phyloP scores from a whole-genome alignment of 2,888 invertebrate genomes.

The Limenitis camilla region DNA sequence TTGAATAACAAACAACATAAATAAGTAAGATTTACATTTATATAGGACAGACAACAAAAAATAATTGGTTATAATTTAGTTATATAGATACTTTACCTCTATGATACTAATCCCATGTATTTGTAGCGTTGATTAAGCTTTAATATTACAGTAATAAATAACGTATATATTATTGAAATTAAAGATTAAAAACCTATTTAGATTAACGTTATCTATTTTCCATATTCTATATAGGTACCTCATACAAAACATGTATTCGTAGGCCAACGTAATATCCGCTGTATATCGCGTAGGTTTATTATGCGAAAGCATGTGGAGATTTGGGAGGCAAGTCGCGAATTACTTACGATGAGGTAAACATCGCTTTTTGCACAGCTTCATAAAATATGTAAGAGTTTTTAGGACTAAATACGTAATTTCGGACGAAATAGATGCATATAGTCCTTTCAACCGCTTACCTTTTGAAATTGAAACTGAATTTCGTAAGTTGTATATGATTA shows the following conservation, averaged over 20 bases:
- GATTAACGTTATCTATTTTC: not conserved
- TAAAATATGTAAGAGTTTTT: slow-evolving; percentile 6
- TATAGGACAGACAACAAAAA: too few relatives aligned
- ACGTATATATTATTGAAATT: too few relatives aligned
- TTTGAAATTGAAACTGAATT: not conserved
- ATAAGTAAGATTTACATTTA: too few relatives aligned
- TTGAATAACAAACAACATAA: too few relatives aligned
- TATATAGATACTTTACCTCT: too few relatives aligned
- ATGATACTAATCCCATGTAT: too few relatives aligned
- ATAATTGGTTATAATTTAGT: too few relatives aligned
- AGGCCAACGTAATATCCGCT: slow-evolving; percentile 50
- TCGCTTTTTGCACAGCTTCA: slow-evolving; percentile 8
- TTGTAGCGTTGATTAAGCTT: too few relatives aligned
- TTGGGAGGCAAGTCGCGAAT: slow-evolving; percentile 24
- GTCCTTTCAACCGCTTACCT: slow-evolving; percentile 2
- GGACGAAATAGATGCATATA: slow-evolving; percentile 1
- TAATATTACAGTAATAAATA: too few relatives aligned
- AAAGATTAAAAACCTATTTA: too few relatives aligned
- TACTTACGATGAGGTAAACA: slow-evolving; percentile 15
- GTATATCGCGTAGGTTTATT: slow-evolving; percentile 46
- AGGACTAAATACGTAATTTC: slow-evolving; percentile 8
- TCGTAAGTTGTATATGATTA: not conserved
- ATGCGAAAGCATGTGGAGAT: slow-evolving; percentile 42
- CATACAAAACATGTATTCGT: slow-evolving; percentile 19
- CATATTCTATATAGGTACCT: not conserved